Conservation (phyloP, 2,888 invertebrate species). For the Cheiracanthium punctorium region DNA sequence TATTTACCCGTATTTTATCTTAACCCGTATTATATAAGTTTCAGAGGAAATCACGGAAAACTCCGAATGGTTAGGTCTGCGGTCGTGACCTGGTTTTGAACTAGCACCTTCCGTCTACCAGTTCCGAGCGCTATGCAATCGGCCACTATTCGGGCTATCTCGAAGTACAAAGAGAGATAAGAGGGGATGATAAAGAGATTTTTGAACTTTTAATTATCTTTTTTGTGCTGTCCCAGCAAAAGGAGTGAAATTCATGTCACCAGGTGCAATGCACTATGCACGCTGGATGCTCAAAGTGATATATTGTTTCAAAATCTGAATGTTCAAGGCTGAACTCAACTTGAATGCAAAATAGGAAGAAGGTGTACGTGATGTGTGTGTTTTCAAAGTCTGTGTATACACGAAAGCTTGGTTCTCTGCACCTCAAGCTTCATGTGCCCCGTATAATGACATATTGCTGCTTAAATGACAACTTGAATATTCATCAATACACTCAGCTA, state of each 20-base stretch:
- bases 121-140: too few species aligned
- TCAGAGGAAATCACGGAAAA: too few species aligned
- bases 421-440: constrained; percentile 32
- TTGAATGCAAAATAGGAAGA: neutral
- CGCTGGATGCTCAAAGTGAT: constrained; percentile 8
- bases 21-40: too few species aligned
- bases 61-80: too few species aligned
- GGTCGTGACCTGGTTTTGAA: too few species aligned
- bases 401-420: constrained; percentile 25
- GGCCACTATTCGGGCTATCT: too few species aligned
- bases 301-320: neutral
- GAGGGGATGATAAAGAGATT: too few species aligned
- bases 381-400: constrained; percentile 26
- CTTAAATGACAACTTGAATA: constrained; percentile 10
- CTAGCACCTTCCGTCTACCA: too few species aligned
- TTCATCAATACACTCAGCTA: constrained; percentile 7
- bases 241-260: constrained; percentile 11
- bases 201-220: neutral
- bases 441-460: neutral
- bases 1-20: too few species aligned
- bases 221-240: constrained; percentile 7
- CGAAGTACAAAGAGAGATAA: constrained; percentile 14
- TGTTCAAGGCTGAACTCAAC: neutral
- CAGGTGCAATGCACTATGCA: neutral
- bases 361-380: neutral